phyloP scores from a whole-genome alignment of 2,888 invertebrate species.

The Hemaris fuciformis region DNA sequence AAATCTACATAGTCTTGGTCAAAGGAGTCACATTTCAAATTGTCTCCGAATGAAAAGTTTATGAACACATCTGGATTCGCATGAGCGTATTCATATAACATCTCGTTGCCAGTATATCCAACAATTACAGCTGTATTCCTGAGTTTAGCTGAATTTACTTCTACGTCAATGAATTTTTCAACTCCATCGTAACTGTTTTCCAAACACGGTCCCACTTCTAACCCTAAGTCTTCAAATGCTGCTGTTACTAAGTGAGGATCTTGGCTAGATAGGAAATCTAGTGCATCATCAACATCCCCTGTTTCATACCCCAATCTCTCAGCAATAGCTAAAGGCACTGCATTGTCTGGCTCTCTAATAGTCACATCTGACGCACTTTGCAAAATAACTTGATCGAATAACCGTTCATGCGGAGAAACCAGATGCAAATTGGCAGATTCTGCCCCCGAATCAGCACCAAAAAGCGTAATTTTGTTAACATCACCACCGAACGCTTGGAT shows the following conservation, averaged over 20 bases:
- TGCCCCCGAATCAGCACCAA: conserved; percentile 32
- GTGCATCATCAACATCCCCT: neutral
- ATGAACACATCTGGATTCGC: conserved; percentile 20
- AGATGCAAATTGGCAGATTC: conserved; percentile 29
- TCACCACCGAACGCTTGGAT: conserved; percentile 39
- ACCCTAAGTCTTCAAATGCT: neutral
- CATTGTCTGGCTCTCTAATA: neutral
- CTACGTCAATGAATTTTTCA: conserved; percentile 15
- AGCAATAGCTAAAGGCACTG: neutral
- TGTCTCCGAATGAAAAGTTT: conserved; percentile 22
- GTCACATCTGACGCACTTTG: neutral
- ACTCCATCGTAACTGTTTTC: conserved; percentile 20
- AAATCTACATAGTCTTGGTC: conserved; percentile 24
- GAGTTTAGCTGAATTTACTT: conserved; percentile 23
- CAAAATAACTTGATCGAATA: conserved; percentile 25
- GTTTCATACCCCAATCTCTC: conserved; percentile 7
- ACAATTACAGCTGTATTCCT: conserved; percentile 21
- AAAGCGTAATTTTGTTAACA: conserved; percentile 19
- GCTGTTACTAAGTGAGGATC: neutral
- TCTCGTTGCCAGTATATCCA: conserved; percentile 27
- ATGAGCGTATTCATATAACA: conserved; percentile 20
- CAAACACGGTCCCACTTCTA: neutral
- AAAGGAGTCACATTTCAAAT: conserved; percentile 23
- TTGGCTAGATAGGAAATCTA: neutral
- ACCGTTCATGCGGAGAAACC: conserved; percentile 23